phyloP scores from a whole-genome alignment of 2,888 invertebrate genomes.

The Neoascia interrupta region DNA sequence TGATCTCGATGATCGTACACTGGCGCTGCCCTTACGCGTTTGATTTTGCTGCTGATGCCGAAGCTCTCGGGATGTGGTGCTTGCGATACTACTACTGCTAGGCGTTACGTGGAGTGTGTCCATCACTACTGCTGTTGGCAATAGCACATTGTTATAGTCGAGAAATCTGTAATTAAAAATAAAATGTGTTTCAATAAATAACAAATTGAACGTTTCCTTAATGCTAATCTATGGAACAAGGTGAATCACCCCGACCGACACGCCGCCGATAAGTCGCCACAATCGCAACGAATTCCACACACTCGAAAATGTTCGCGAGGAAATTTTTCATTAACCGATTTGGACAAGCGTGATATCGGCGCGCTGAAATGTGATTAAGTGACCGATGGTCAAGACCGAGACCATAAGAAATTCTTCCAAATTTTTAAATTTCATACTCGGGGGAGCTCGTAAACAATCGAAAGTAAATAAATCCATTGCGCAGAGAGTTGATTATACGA shows the following conservation, averaged over 20 bases:
- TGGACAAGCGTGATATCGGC: too few species aligned
- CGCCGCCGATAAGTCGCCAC: conserved; percentile 1
- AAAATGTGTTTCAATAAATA: not conserved
- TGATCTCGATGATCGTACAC: conserved; percentile 77
- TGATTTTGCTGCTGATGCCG: conserved; percentile 71
- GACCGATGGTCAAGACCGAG: too few species aligned
- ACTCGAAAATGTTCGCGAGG: too few species aligned
- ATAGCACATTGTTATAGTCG: conserved; percentile 45
- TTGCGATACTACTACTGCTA: conserved; percentile 72
- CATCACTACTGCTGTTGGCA: conserved; percentile 70
- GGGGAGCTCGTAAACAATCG: too few species aligned
- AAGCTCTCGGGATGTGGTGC: conserved; percentile 38
- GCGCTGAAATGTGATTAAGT: too few species aligned
- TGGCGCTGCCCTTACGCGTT: conserved; percentile 64
- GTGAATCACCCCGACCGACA: conserved; percentile 45
- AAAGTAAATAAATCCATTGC: too few species aligned
- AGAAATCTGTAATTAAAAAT: conserved; percentile 52
- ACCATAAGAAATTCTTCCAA: too few species aligned
- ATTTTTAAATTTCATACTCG: too few species aligned
- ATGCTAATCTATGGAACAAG: conserved; percentile 24
- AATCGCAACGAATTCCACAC: too few species aligned
- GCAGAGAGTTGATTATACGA: too few species aligned
- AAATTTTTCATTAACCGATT: too few species aligned
- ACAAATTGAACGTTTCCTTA: conserved; percentile 9
- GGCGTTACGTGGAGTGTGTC: conserved; percentile 72